These are phyloP conservation scores for Amphipoea lucens DNA, from an alignment of 2,888 invertebrate species.

Conservation along the genomic window DNA sequence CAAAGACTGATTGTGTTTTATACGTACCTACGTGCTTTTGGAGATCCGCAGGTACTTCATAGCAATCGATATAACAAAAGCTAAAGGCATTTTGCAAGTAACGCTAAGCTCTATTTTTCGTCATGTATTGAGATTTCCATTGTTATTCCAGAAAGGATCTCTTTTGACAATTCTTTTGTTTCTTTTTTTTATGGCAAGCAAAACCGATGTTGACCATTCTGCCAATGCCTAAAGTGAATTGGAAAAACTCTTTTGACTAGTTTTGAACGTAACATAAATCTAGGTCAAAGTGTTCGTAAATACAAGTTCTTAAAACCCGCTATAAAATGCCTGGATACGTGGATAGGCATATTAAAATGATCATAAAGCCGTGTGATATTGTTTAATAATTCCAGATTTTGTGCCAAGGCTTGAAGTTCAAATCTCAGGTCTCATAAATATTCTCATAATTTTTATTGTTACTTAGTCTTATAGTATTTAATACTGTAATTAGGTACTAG, in stretches of 20 bases:
- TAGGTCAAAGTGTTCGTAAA: neutral
- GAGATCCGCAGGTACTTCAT: neutral
- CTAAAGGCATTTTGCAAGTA: neutral
- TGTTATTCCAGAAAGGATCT: no score
- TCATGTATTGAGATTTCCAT: neutral
- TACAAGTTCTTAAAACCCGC: neutral
- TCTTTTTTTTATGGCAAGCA: neutral
- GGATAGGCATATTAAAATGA: slow-evolving; percentile 15
- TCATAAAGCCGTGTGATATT: slow-evolving; percentile 9
- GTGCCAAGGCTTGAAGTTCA: slow-evolving; percentile 65
- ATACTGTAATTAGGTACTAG: slow-evolving; percentile 38
- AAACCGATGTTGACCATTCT: neutral
- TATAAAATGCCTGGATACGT: slow-evolving; percentile 7
- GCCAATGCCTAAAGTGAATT: neutral
- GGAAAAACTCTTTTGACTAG: neutral
- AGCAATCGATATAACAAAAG: no score
- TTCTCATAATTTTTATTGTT: slow-evolving; percentile 61
- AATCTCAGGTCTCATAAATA: slow-evolving; percentile 47
- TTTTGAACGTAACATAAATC: neutral
- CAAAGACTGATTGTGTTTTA: neutral
- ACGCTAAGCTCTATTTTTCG: no score
- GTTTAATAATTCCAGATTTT: slow-evolving; percentile 17
- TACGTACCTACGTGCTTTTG: neutral
- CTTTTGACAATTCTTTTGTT: neutral
- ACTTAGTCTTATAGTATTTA: slow-evolving; percentile 22